Percentiles rank a stretch among this genome's conserved stretches.
phyloP scores from a whole-genome alignment of 1,140 invertebrate species.

The Daktulosphaira vitifoliae region DNA sequence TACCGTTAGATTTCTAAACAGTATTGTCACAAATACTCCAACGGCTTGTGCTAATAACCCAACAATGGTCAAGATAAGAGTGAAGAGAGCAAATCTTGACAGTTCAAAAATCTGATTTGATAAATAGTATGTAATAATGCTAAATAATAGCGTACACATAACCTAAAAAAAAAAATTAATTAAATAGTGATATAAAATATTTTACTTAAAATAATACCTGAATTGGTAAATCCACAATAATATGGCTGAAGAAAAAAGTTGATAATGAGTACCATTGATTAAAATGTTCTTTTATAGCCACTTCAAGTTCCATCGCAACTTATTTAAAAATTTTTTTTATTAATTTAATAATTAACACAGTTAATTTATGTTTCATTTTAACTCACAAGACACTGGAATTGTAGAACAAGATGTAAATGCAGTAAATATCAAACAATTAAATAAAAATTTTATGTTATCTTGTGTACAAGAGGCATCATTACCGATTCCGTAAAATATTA shows the following conservation, averaged over 20 bases:
- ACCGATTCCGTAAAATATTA: conserved; percentile 86
- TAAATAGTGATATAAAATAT: no score
- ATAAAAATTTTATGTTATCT: conserved; percentile 88
- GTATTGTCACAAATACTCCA: no score
- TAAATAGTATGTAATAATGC: no score
- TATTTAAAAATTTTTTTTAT: conserved; percentile 36
- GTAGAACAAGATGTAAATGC: conserved; percentile 97
- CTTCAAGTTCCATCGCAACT: conserved; percentile 82
- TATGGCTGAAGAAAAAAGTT: conserved; percentile 78
- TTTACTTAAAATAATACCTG: conserved; percentile 49
- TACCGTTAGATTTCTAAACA: no score
- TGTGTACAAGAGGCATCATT: conserved; percentile 84
- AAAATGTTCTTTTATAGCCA: conserved; percentile 76
- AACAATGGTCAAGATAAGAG: no score
- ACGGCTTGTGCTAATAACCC: no score
- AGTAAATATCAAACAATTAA: conserved; percentile 89
- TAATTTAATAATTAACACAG: conserved; percentile 40
- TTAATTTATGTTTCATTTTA: no score
- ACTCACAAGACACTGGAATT: conserved; percentile 90
- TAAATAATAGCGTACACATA: no score
- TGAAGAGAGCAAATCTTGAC: no score
- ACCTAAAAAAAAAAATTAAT: background rate
- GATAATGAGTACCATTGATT: conserved; percentile 88
- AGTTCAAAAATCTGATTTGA: no score
- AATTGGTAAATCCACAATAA: conserved; percentile 72